Percentiles rank a stretch among this genome's conserved stretches.
These are phyloP conservation scores for Hydroisotoma schaefferi DNA, from an alignment of 2,888 invertebrate genomes.

Conservation along the genomic window DNA sequence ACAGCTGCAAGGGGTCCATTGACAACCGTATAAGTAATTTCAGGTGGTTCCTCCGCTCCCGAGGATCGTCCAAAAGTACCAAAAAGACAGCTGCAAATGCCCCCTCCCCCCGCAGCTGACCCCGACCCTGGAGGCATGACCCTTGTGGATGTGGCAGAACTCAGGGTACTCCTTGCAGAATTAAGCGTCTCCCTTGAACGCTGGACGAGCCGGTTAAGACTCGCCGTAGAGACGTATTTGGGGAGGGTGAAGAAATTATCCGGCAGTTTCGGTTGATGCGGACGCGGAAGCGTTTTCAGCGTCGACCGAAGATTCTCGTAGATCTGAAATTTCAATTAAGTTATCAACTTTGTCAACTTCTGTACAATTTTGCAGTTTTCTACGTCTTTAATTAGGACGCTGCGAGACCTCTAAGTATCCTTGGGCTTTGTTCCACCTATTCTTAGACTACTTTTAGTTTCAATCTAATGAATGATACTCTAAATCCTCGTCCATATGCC, in stretches of 20 bases:
- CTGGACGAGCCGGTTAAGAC: conserved; percentile 9
- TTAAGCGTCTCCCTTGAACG: conserved; percentile 5
- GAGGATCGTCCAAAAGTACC: conserved; percentile 28
- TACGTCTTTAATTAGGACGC: background rate
- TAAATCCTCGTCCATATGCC: background rate
- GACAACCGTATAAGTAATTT: conserved; percentile 90
- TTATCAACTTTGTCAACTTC: background rate
- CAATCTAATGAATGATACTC: background rate
- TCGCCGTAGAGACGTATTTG: conserved; percentile 15
- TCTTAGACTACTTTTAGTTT: background rate
- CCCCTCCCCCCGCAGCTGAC: conserved; percentile 11
- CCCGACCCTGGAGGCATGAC: conserved; percentile 14
- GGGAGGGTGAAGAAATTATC: conserved; percentile 11
- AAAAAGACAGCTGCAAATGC: conserved; percentile 17
- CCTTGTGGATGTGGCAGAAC: too few relatives aligned
- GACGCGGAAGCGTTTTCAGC: conserved; percentile 19
- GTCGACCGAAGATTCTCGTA: conserved; percentile 21
- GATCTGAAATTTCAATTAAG: conserved; percentile 10
- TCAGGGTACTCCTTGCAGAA: conserved; percentile 5
- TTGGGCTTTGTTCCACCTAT: background rate
- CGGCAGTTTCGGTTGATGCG: conserved; percentile 7
- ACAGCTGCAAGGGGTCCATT: conserved; percentile 19
- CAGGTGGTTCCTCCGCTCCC: conserved; percentile 78
- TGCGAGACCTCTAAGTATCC: too few relatives aligned
- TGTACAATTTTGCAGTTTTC: background rate